Evolutionary conservation across 2,888 invertebrate species (phyloP).

Genomic region (Creontiades dilutus): DNA sequence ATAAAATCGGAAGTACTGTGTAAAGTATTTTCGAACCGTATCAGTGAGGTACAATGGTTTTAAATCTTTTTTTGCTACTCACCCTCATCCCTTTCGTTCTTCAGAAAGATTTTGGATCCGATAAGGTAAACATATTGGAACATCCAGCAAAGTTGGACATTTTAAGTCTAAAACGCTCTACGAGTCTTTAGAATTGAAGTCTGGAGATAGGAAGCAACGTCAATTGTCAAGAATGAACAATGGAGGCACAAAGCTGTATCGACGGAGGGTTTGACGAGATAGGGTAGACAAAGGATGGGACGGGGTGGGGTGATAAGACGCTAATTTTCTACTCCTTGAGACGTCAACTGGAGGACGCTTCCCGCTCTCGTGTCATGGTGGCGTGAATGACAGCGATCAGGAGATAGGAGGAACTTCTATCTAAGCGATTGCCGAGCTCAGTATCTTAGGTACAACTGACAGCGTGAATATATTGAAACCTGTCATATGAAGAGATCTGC

Average conservation of each 20-base stretch:
- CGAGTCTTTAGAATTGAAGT: not conserved
- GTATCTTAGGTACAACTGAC: too few species aligned
- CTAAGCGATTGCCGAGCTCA: too few species aligned
- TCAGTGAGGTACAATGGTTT: too few species aligned
- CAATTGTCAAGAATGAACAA: slow-evolving; percentile 55
- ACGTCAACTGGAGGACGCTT: slow-evolving; percentile 17
- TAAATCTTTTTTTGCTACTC: too few species aligned
- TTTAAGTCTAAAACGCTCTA: not conserved
- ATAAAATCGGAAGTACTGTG: too few species aligned
- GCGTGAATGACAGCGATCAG: slow-evolving; percentile 7
- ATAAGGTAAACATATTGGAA: not conserved
- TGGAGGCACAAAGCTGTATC: slow-evolving; percentile 56
- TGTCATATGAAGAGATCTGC: too few species aligned
- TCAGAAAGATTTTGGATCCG: too few species aligned
- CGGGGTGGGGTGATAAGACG: slow-evolving; percentile 49
- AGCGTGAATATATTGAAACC: too few species aligned
- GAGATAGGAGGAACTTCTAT: not conserved
- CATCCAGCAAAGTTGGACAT: not conserved
- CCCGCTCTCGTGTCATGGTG: not conserved
- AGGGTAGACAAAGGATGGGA: slow-evolving; percentile 50
- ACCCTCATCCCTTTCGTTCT: too few species aligned
- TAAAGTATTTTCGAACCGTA: too few species aligned
- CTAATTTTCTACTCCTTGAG: slow-evolving; percentile 68
- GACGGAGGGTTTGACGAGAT: slow-evolving; percentile 20
- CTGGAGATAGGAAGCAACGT: slow-evolving; percentile 26